Evolutionary conservation across 2,888 invertebrate genomes (phyloP).

Genomic region (Caenorhabditis wallacei): DNA sequence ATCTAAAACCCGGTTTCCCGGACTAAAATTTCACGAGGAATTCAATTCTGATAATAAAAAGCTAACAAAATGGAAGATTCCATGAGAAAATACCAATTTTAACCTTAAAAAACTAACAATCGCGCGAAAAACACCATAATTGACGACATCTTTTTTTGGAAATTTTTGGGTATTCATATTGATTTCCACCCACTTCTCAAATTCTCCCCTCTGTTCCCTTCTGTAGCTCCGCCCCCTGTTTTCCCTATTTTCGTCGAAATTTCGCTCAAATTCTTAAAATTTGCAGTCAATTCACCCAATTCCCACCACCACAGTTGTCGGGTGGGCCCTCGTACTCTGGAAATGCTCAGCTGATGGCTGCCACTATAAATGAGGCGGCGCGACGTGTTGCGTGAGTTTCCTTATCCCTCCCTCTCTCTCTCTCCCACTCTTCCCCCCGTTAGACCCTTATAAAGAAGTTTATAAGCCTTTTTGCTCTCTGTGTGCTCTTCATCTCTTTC

Average conservation of each 20-base stretch:
- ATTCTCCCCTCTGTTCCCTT: background rate
- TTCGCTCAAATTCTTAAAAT: conserved; percentile 10
- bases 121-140: background rate
- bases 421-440: background rate
- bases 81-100: no score
- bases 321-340: conserved; percentile 62
- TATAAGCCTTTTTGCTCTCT: background rate
- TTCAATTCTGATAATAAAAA: no score
- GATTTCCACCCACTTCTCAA: background rate
- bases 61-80: no score
- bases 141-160: no score
- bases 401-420: background rate
- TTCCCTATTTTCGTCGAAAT: background rate
- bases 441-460: background rate
- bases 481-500: background rate
- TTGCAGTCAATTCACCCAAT: conserved; percentile 38
- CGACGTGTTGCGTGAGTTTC: conserved; percentile 65
- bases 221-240: background rate
- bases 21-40: background rate
- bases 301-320: conserved; percentile 55
- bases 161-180: no score
- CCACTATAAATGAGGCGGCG: conserved; percentile 65
- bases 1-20: no score
- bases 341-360: conserved; percentile 67
- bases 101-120: no score